Base-by-base conservation (phyloP, 2,888 invertebrate species). In the Melinaea marsaeus region DNA sequence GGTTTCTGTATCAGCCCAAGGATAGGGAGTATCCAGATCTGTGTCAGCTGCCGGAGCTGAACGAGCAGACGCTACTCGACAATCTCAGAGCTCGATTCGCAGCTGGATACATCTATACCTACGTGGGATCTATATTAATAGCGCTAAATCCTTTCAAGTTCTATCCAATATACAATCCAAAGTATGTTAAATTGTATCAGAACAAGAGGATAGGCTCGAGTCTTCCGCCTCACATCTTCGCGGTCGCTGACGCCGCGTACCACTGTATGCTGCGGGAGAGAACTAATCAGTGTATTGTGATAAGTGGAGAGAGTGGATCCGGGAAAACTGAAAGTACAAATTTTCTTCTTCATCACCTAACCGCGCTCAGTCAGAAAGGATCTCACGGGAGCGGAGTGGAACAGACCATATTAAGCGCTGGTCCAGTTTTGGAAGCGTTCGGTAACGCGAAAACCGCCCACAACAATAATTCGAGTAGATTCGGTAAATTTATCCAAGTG, bases 391-490 rank as follows among this genome's bases (percentile, higher is more conserved):
- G 96, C 80, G 98, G 98, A n/a, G 97, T 98, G 2, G 98, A 99
- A 84, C 98, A 98, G 88, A 98, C 98, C 13, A 97, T 99, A 77
- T 91, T 98, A 60, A 97, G 97, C 79, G 98, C 98, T 42, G 98
- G 98, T 9, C 98, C 98, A 2, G 98, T 98, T 55, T 90, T 99
- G 57, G 98, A 98, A 92, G 98, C 98, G 5, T 99, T 99, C 85
- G 99, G 99, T n/a, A 99, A 99, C 90, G 98, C 99, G 0, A 98
- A 98, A 91, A 99, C 98, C 45, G 97, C 98, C 2, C 98, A 98
- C 81, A 98, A 98, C 84, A 98, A 98, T 88, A 99, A 99, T 86
- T 98, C 98, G 60, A 98, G 98, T 91, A 93, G 99, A 69, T 99
- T 98, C 88, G 98, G 98, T 59, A 99, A 99, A 88, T 99, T 98